Evolutionary conservation across 2,113 vertebrate species (phyloP), one percentile per base, ranked within the genome.

Genomic region (Elanus axillaris): DNA sequence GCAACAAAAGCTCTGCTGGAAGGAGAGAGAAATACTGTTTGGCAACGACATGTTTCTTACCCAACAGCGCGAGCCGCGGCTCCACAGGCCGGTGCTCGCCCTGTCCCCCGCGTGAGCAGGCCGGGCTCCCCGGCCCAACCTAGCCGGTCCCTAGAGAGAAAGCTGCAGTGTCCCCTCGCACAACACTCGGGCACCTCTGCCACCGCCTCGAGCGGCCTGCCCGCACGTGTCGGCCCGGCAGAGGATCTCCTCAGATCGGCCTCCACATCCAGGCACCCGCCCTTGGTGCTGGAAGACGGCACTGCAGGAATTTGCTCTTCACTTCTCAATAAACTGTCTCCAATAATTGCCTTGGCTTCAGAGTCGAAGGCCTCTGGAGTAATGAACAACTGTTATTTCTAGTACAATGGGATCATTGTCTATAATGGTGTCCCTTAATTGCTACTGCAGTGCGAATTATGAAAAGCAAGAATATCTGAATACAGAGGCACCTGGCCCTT

Each of bases 361-460:
- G 53, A 90, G 79, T 42, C 10, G 42, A 91, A 97, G 93, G 83
- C 79, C 83, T 84, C 79, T n/a, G 17, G 86, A 92, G 86, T 92
- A 97, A 86, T 76, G 74, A 96, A 64, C 63, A 80, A 92, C 59
- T 95, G 76, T 94, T 95, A 89, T 91, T 95, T 88, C 95, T 86
- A 80, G 88, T 84, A 93, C 91, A 95, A 92, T 83, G 76, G 86
- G 86, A 90, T 91, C 27, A 1, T 27, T 88, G 82, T 94, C 91
- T 94, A 36, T 94, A 85, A 90, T 68, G 77, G 64, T 63, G 87
- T 71, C 71, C 88, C 52, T 93, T 95, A 97, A 96, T 80, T 94
- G 88, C 80, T 83, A 59, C 68, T 84, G 79, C 73, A 59, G 77
- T 68, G 62, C 69, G 81, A 94, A 91, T 91, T 87, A 94, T 68